Evolutionary conservation across 2,888 invertebrate genomes (phyloP).

Genomic region (Myopa tessellatipennis): DNA sequence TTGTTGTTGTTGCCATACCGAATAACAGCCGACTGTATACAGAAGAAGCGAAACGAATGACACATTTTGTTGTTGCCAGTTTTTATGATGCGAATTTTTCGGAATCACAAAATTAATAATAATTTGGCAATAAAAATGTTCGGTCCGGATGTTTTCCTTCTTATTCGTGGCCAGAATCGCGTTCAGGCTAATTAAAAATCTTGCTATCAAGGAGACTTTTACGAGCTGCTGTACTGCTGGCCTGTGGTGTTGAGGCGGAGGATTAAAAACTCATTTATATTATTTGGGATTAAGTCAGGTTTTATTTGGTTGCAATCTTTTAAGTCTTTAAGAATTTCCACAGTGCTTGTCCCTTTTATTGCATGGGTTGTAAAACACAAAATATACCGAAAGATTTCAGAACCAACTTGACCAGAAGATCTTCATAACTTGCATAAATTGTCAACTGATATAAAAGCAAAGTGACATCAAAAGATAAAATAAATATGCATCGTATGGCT

Average conservation of each 20-base stretch:
- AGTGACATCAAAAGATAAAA: too few relatives aligned
- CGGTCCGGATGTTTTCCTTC: not conserved
- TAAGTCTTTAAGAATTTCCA: not conserved
- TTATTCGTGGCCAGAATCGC: not conserved
- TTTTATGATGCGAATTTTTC: slow-evolving; percentile 27
- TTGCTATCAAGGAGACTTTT: not conserved
- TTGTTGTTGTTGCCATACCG: not conserved
- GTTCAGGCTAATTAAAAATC: slow-evolving; percentile 1
- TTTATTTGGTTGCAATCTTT: not conserved
- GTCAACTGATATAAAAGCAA: too few relatives aligned
- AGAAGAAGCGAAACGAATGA: not conserved
- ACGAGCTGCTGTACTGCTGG: not conserved
- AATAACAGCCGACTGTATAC: too few relatives aligned
- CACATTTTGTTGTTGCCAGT: not conserved
- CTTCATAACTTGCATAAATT: too few relatives aligned
- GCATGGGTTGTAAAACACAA: not conserved
- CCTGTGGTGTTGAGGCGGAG: not conserved
- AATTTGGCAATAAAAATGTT: slow-evolving; percentile 28
- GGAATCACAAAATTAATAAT: slow-evolving; percentile 28
- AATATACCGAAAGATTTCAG: not conserved
- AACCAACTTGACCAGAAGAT: too few relatives aligned
- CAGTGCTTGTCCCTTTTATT: not conserved
- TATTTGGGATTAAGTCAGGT: slow-evolving; percentile 3
- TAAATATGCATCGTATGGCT: too few relatives aligned
- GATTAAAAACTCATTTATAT: slow-evolving; percentile 22